Evolutionary conservation across 2,797 vertebrate species (phyloP).

Genomic region (Malacoctenus gilli): DNA sequence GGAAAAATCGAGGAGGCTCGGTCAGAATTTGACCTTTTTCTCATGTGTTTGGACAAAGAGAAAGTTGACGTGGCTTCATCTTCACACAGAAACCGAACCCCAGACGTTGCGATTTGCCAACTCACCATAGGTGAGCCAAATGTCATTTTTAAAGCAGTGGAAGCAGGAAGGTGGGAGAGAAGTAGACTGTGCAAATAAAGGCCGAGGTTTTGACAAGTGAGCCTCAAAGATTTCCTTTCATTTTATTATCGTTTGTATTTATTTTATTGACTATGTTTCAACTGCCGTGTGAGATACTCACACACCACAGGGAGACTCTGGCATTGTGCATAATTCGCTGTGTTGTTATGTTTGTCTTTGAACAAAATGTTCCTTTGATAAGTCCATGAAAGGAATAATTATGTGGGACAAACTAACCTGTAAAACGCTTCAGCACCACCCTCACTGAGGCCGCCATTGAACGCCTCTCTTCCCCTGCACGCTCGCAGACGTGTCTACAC

Average conservation of each 20-base stretch:
- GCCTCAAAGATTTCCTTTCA: no score
- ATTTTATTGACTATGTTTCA: no score
- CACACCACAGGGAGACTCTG: no score
- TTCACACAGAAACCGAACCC: constrained; percentile 7
- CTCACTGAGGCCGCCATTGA: constrained; percentile 22
- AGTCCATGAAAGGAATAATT: no score
- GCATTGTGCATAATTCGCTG: no score
- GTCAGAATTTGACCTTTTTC: constrained; percentile 7
- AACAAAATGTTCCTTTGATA: background rate
- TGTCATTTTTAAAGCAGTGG: background rate
- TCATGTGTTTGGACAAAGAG: constrained; percentile 15
- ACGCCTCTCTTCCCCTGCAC: constrained; percentile 6
- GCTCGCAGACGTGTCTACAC: constrained; percentile 36
- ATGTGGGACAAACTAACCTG: background rate
- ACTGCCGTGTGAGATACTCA: no score
- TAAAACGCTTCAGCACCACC: constrained; percentile 18
- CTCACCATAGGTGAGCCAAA: background rate
- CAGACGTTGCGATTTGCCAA: background rate
- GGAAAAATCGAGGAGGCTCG: constrained; percentile 27
- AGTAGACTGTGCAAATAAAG: background rate
- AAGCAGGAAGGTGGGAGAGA: background rate
- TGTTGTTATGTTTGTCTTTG: background rate
- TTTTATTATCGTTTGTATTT: no score
- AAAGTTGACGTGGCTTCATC: background rate
- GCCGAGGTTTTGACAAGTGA: background rate